Base-by-base conservation (phyloP, 2,113 vertebrate genomes). In the Vulpes vulpes region DNA sequence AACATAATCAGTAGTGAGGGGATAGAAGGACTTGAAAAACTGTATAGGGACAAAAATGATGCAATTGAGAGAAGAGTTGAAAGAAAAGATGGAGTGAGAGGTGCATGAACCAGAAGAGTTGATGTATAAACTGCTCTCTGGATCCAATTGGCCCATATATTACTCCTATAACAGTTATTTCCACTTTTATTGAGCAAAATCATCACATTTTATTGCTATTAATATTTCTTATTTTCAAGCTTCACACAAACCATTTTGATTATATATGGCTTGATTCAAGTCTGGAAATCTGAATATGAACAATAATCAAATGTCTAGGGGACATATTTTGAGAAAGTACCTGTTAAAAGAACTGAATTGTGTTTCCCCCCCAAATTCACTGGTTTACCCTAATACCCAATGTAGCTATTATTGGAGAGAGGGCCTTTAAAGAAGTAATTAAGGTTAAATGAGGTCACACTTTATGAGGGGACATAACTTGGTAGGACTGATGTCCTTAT, bases 61-160 rank as follows among this genome's bases (percentile, higher is more conserved):
- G n/a, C 11, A 83, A 62, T 11, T 17, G n/a, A 30, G 17, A 90
- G 69, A 78, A 53, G 0, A 49, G 16, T 32, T 30, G 12, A 86
- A 35, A 76, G 2, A 94, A 86, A 14, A 73, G 17, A 89, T 6
- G 3, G 4, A 30, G 32, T 12, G 35, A 30, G 32, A 10, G 35
- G 57, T 22, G 1, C 5, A 5, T 57, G 4, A 49, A 2, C 4
- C 49, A 17, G 14, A 89, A 49, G 2, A 62, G 9, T 5, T 38
- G 8, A 1, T 5, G 0, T 0, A 17, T 1, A 19, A 17, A 9
- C 8, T 38, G 0, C 9, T 15, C 14, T 90, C 7, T 69, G 3
- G 71, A 8, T 7, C 15, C 16, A 64, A 1, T 2, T 51, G 69
- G 17, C 57, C 11, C 43, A 22, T 88, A 22, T 23, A n/a, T 32